Evolutionary conservation across 1,140 invertebrate genomes (phyloP).

Genomic region (Penaeus indicus): DNA sequence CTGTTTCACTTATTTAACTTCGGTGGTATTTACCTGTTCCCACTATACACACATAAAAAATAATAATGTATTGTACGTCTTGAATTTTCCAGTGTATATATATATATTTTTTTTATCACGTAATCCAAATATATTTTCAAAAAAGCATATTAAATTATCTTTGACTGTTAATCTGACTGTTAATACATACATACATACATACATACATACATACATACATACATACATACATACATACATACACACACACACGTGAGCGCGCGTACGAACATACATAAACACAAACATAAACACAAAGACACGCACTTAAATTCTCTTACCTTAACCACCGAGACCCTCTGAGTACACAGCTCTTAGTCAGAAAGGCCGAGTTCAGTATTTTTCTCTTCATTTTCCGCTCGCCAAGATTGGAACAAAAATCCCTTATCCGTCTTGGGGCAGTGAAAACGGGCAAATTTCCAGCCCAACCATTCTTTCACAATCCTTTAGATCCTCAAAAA

Average conservation of each 20-base stretch:
- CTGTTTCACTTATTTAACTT: neutral
- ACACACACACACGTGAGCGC: neutral
- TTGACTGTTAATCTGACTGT: no score
- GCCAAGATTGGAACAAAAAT: no score
- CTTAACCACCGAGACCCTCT: no score
- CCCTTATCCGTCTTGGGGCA: no score
- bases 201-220: neutral
- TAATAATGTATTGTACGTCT: conserved; percentile 10
- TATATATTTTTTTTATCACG: no score
- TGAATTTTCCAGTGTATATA: neutral
- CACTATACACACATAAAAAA: neutral
- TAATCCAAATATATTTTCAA: no score
- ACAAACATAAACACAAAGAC: no score
- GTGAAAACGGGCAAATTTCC: neutral
- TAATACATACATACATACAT: conserved; percentile 3
- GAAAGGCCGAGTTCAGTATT: no score
- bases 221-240: neutral
- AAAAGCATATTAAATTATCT: no score
- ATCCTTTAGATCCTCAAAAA: neutral
- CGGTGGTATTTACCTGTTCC: neutral
- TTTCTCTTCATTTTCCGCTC: no score
- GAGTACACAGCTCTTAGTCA: no score
- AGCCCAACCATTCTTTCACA: neutral
- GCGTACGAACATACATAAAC: neutral
- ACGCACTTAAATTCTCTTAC: no score